A percentile compares a stretch with the other conserved stretches of the same genome.
Evolutionary conservation across 1,140 invertebrate species (phyloP).

Genomic region (Goniozus legneri): DNA sequence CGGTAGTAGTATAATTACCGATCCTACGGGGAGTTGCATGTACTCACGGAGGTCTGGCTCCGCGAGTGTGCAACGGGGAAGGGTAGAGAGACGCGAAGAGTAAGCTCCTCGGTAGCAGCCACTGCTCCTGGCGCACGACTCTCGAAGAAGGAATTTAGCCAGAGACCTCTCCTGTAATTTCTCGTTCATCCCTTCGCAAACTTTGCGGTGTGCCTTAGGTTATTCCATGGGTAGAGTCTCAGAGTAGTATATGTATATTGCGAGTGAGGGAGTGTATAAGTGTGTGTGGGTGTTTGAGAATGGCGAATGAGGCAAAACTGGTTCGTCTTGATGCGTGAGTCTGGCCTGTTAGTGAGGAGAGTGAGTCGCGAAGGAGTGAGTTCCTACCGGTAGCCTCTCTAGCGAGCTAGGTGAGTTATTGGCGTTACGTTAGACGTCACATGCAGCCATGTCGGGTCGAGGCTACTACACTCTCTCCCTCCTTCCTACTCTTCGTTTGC

Average conservation of each 20-base stretch:
- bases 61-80: slow-evolving; percentile 3
- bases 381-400: slow-evolving; percentile 17
- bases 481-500: too few relatives aligned
- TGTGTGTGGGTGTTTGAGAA: background rate
- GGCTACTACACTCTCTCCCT: slow-evolving; percentile 23
- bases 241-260: background rate
- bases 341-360: too few relatives aligned
- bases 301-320: background rate
- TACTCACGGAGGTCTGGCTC: slow-evolving; percentile 7
- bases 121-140: too few relatives aligned
- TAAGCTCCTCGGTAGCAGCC: too few relatives aligned
- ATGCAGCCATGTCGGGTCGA: slow-evolving; percentile 22
- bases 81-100: background rate
- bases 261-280: background rate
- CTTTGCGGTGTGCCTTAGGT: slow-evolving; percentile 30
- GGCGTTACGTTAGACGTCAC: slow-evolving; percentile 35
- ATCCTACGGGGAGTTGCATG: slow-evolving; percentile 17
- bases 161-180: slow-evolving; percentile 35
- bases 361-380: slow-evolving; percentile 24
- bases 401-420: slow-evolving; percentile 31
- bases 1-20: slow-evolving; percentile 34
- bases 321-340: background rate
- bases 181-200: slow-evolving; percentile 31
- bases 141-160: slow-evolving; percentile 32
- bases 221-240: slow-evolving; percentile 21